Evolutionary conservation across 2,797 vertebrate genomes (phyloP).

Genomic region (Acipenser oxyrinchus): DNA sequence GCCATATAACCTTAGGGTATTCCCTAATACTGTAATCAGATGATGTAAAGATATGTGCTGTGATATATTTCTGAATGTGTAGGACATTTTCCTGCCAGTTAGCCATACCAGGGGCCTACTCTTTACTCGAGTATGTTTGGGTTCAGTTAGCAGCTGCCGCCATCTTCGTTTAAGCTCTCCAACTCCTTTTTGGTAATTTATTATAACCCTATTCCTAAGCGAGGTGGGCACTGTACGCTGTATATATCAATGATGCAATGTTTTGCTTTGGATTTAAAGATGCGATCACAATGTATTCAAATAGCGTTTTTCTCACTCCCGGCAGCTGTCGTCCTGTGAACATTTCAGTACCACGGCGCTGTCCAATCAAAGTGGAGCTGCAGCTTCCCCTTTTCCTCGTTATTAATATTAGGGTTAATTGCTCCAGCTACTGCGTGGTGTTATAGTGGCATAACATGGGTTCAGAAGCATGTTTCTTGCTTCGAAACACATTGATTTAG

Average conservation of each 20-base stretch:
- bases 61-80: constrained; percentile 8
- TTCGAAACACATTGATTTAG: neutral
- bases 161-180: constrained; percentile 70
- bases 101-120: constrained; percentile 22
- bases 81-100: constrained; percentile 15
- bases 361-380: constrained; percentile 65
- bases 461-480: neutral
- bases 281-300: constrained; percentile 3
- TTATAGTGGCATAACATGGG: neutral
- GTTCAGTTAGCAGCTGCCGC: constrained; percentile 65
- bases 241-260: too few species aligned
- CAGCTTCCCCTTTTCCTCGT: constrained; percentile 5
- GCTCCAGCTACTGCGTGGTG: neutral
- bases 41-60: neutral
- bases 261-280: neutral
- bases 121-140: constrained; percentile 38
- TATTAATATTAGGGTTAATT: neutral
- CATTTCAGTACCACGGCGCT: constrained; percentile 82
- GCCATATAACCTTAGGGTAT: neutral
- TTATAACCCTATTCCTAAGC: constrained; percentile 15
- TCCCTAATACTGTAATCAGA: constrained; percentile 11
- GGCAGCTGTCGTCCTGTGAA: constrained; percentile 33
- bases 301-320: constrained; percentile 8
- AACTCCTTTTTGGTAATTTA: constrained; percentile 37
- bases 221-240: neutral